Conservation (phyloP, 2,797 vertebrate genomes). For the Linurgus olivaceus region DNA sequence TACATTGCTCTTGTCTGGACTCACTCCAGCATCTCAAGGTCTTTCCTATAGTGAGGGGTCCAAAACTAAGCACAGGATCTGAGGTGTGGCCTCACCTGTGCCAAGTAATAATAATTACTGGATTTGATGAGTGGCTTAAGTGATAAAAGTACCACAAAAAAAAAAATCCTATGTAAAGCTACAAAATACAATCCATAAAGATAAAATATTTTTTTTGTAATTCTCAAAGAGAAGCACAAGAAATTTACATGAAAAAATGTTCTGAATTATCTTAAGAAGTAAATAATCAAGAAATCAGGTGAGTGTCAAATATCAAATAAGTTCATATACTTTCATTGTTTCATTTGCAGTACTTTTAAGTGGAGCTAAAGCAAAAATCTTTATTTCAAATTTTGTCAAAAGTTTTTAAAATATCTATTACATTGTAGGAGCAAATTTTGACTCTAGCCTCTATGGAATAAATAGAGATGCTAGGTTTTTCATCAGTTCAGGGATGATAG, state of each 20-base stretch:
- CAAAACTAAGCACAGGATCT: not conserved
- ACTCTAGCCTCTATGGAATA: not conserved
- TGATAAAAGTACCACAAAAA: not conserved
- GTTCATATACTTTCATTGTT: not conserved
- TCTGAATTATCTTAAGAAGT: not conserved
- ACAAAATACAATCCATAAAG: not conserved
- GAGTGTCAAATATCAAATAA: not conserved
- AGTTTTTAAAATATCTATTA: not conserved
- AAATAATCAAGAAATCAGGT: not conserved
- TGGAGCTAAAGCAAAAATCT: not conserved
- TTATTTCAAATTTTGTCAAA: not conserved
- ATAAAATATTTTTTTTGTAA: not conserved
- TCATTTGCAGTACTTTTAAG: not conserved
- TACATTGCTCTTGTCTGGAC: accelerated
- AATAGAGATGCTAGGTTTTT: not conserved
- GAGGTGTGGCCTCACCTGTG: accelerated
- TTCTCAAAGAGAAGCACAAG: not conserved
- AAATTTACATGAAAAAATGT: not conserved
- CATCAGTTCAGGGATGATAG: not conserved
- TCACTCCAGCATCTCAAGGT: accelerated
- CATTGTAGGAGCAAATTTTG: not conserved
- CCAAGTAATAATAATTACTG: not conserved
- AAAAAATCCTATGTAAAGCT: not conserved
- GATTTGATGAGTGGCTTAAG: not conserved
- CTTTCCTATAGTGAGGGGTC: not conserved